Conservation (phyloP, 2,797 vertebrate species). For the Prionace glauca region DNA sequence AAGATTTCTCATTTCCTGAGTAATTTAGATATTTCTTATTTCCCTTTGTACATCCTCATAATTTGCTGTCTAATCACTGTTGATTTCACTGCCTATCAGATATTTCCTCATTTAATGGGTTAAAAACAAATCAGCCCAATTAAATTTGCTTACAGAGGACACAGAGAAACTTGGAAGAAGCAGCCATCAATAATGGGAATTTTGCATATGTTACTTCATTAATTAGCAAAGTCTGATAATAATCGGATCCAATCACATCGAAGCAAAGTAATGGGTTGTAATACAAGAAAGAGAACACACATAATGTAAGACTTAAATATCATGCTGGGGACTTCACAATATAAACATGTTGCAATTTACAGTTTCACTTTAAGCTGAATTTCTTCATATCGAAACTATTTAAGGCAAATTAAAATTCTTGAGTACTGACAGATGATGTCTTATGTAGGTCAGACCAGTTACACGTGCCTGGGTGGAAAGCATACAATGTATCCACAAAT, state of each 20-base stretch:
- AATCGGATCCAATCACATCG: too few species aligned
- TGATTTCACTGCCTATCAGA: background rate
- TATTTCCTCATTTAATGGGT: background rate
- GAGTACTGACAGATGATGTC: background rate
- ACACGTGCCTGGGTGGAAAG: background rate
- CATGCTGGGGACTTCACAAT: background rate
- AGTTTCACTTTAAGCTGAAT: background rate
- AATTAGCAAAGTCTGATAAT: background rate
- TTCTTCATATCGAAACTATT: background rate
- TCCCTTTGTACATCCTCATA: background rate
- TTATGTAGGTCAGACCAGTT: background rate
- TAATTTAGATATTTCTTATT: background rate
- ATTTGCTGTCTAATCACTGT: background rate
- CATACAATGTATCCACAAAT: background rate
- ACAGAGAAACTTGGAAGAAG: background rate
- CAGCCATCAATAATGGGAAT: background rate
- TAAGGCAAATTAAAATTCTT: background rate
- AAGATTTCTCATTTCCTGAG: background rate
- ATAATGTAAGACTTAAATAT: background rate
- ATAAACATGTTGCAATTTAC: background rate
- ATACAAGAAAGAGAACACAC: background rate
- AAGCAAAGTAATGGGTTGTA: conserved; percentile 8
- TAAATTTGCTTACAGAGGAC: background rate
- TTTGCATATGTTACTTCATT: background rate
- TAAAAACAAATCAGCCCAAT: background rate